Evolutionary conservation across 2,888 invertebrate species (phyloP).

Genomic region (Phortica magna): DNA sequence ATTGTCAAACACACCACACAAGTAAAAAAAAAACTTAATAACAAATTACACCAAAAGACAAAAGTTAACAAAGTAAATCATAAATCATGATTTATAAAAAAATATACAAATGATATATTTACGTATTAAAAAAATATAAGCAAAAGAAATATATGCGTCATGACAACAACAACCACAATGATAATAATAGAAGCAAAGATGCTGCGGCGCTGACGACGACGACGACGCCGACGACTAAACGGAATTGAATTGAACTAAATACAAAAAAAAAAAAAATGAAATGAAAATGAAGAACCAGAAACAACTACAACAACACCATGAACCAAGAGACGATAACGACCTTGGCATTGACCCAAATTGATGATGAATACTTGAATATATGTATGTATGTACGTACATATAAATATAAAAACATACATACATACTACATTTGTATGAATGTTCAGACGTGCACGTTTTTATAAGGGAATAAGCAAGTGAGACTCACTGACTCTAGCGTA

Average conservation of each 20-base stretch:
- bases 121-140: neutral
- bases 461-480: constrained; percentile 54
- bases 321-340: constrained; percentile 41
- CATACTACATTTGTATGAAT: constrained; percentile 49
- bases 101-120: neutral
- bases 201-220: neutral
- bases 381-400: constrained; percentile 10
- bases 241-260: constrained; percentile 18
- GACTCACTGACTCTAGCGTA: neutral
- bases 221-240: neutral
- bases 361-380: constrained; percentile 38
- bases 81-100: neutral
- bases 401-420: constrained; percentile 54
- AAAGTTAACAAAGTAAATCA: neutral
- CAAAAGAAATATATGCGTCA: neutral
- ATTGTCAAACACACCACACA: neutral
- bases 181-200: neutral
- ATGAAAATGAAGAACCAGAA: constrained; percentile 39
- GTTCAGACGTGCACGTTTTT: constrained; percentile 41
- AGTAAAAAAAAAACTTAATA: no score
- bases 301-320: constrained; percentile 37
- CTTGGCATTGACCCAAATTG: constrained; percentile 59
- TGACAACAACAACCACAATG: neutral
- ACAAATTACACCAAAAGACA: neutral
- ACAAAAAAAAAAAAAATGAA: constrained; percentile 16